These are phyloP conservation scores for Ptychoptera contaminata DNA, from an alignment of 2,888 invertebrate species.

Conservation along the genomic window DNA sequence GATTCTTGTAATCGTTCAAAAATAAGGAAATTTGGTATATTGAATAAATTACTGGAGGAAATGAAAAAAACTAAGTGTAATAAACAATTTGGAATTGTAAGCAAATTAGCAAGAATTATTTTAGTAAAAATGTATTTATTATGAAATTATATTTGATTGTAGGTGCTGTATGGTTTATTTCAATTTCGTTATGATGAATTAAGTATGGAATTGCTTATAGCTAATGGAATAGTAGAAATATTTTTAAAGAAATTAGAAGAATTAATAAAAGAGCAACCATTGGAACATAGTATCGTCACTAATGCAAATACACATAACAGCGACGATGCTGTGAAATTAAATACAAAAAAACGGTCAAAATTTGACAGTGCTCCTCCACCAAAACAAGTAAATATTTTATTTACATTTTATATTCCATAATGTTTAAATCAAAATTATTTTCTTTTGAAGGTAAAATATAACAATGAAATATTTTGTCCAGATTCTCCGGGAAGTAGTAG, in stretches of 20 bases:
- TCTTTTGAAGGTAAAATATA: neutral
- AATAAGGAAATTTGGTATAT: slow-evolving; percentile 26
- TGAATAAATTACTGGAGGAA: slow-evolving; percentile 24
- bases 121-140: too few relatives aligned
- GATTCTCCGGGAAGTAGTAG: slow-evolving; percentile 24
- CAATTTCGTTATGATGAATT: slow-evolving; percentile 32
- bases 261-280: slow-evolving; percentile 5
- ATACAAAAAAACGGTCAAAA: too few relatives aligned
- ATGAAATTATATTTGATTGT: too few relatives aligned
- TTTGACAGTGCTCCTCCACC: too few relatives aligned
- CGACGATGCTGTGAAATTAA: neutral
- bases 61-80: slow-evolving; percentile 22
- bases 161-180: slow-evolving; percentile 29
- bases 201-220: slow-evolving; percentile 35
- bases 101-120: neutral
- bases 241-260: slow-evolving; percentile 34
- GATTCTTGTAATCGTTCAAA: slow-evolving; percentile 30
- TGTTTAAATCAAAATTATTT: too few relatives aligned
- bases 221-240: slow-evolving; percentile 36
- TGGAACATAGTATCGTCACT: slow-evolving; percentile 6
- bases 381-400: neutral
- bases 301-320: neutral
- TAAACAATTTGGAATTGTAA: slow-evolving; percentile 23
- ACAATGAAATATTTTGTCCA: slow-evolving; percentile 6
- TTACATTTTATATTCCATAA: too few relatives aligned